These are phyloP conservation scores for Hippoglossus stenolepis DNA, from an alignment of 2,113 vertebrate genomes.

Conservation along the genomic window DNA sequence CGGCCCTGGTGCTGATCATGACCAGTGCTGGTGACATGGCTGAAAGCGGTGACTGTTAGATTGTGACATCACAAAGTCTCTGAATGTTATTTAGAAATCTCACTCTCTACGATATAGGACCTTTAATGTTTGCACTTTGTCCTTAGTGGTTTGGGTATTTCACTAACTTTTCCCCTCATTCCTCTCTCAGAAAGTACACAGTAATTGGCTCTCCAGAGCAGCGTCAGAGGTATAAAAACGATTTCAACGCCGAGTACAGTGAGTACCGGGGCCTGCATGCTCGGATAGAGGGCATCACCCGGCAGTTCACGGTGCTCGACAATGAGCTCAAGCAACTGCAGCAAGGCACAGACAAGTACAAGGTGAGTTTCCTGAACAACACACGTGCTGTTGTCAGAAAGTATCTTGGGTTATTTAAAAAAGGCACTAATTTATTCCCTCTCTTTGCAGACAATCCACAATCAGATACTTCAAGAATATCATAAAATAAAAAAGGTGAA, in stretches of 20 bases:
- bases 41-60: no score
- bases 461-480: constrained; percentile 98
- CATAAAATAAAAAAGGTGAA: constrained; percentile 97
- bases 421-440: background rate
- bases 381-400: background rate
- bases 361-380: constrained; percentile 80
- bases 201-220: constrained; percentile 93
- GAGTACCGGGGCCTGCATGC: constrained; percentile 94
- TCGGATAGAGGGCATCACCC: constrained; percentile 93
- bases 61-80: no score
- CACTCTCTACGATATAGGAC: background rate
- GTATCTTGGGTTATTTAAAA: background rate
- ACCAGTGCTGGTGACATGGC: no score
- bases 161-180: background rate
- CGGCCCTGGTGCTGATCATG: no score
- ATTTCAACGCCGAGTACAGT: constrained; percentile 95
- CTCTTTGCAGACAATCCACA: constrained; percentile 89
- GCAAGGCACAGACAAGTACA: constrained; percentile 93
- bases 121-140: background rate
- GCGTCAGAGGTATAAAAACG: constrained; percentile 95
- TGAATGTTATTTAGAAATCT: background rate
- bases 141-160: background rate
- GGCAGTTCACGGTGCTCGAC: constrained; percentile 93
- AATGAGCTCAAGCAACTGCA: constrained; percentile 92
- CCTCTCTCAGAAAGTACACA: constrained; percentile 87